Evolutionary conservation across 2,113 vertebrate genomes (phyloP), one percentile per base, ranked within the genome.

Genomic region (Mungos mungo): DNA sequence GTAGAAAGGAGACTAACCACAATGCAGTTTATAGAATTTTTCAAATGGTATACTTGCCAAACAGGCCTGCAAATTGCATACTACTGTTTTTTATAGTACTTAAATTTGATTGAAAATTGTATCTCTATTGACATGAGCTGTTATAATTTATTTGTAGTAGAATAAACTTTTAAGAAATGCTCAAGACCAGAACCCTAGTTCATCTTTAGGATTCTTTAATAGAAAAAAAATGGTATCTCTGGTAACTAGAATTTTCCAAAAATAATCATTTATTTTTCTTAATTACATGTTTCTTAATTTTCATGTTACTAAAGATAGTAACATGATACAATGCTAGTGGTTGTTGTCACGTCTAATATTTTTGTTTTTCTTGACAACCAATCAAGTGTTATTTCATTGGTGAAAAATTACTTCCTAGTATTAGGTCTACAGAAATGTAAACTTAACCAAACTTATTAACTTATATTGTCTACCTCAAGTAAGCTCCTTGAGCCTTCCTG

Each of bases 221-320:
- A n/a, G 4, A 76, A 65, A 94, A 65, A 94, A 7, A 93, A n/a
- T 12, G 5, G 41, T 41, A 15, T 93, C 79, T 94, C 77, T 96
- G 60, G 81, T 82, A 97, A 77, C 31, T 94, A 80, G 23, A 72
- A 23, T 35, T 95, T 94, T 88, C 33, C 54, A 93, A 71, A 88
- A 7, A 93, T 35, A 0, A 72, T 95, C 85, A 92, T 82, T 65
- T 76, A 95, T 84, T 96, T 29, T 93, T 95, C 80, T 95, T 90
- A 96, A 98, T 96, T 66, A 93, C 65, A 93, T 41, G 41, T 29
- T 93, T 95, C 80, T 94, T 90, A 96, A 98, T 96, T 66, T 92
- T 60, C 92, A 63, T 69, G 86, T 93, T 35, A 45, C 45, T 33
- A 81, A 63, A 54, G 57, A 95, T 50, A 89, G 54, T n/a, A 92